A percentile compares a stretch with the other conserved stretches of the same genome.
Conservation (phyloP, 2,797 vertebrate genomes). For the Tarsius wallacei region DNA sequence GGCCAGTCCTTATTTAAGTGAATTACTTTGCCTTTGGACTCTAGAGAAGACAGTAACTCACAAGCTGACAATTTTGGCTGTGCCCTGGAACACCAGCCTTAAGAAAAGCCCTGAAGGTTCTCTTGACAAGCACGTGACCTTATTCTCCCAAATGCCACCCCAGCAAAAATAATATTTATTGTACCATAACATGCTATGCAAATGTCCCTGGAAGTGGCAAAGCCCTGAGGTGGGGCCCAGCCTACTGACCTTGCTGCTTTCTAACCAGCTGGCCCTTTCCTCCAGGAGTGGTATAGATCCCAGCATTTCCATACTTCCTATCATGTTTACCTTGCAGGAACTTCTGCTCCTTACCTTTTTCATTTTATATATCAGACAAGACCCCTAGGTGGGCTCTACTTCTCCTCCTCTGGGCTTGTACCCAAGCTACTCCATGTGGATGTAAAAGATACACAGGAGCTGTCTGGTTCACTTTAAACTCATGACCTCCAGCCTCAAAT, state of each 20-base stretch:
- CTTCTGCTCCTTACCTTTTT: background rate
- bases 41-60: background rate
- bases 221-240: background rate
- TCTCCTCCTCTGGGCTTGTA: background rate
- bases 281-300: background rate
- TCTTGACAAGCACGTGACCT: background rate
- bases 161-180: background rate
- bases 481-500: conserved; percentile 50
- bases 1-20: background rate
- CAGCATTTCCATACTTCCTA: background rate
- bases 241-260: background rate
- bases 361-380: background rate
- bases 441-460: background rate
- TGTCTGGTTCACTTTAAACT: conserved; percentile 70
- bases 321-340: background rate
- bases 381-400: background rate
- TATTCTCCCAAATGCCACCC: background rate
- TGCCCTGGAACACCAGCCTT: background rate
- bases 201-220: background rate
- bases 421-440: background rate
- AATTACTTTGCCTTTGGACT: background rate
- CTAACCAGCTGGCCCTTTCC: background rate
- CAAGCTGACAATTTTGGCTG: background rate
- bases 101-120: background rate
- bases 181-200: background rate